A percentile compares a stretch with the other conserved stretches of the same genome.
These are phyloP conservation scores for Drosophila glabriapex DNA, from an alignment of 2,888 invertebrate species.

Conservation along the genomic window DNA sequence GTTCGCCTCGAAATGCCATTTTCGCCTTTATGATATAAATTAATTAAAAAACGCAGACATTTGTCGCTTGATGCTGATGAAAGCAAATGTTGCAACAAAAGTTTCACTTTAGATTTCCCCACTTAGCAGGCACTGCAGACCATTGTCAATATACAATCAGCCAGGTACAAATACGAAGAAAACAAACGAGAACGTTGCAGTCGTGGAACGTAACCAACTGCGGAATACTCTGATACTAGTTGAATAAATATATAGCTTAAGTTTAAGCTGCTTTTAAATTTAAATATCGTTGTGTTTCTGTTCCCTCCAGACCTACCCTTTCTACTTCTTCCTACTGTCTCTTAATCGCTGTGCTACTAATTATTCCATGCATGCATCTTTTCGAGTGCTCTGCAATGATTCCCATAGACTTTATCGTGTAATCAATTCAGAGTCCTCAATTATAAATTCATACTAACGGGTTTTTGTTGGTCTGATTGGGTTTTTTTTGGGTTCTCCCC, in stretches of 20 bases:
- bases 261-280: background rate
- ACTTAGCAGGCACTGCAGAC: constrained; percentile 23
- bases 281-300: background rate
- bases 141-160: constrained; percentile 43
- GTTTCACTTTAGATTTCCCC: constrained; percentile 11
- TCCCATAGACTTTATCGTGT: background rate
- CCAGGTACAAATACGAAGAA: constrained; percentile 27
- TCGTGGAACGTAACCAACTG: background rate
- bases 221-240: background rate
- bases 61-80: background rate
- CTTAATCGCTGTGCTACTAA: background rate
- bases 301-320: background rate
- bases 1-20: background rate
- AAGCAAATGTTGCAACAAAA: constrained; percentile 43
- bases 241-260: background rate
- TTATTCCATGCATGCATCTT: background rate
- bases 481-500: background rate
- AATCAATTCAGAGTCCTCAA: background rate
- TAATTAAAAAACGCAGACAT: background rate
- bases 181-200: background rate
- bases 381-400: background rate
- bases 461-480: background rate
- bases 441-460: background rate
- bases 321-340: background rate
- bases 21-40: background rate